Base-by-base conservation (phyloP, 1,140 invertebrate species). In the Formica selysi region DNA sequence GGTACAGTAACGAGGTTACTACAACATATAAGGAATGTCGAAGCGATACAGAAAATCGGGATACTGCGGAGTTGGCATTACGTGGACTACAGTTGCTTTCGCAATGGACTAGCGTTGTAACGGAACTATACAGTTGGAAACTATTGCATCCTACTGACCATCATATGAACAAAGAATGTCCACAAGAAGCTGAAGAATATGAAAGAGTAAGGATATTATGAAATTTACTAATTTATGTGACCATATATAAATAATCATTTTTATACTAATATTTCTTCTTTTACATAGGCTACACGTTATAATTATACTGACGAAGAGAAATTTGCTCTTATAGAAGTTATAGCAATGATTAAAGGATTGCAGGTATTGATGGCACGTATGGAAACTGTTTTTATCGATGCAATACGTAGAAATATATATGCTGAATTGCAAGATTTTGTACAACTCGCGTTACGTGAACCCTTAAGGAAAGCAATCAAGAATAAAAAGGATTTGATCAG, bases 281-380 rank as follows among this genome's bases (percentile, higher is more conserved):
- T 89, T 88, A 65, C 6, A 86, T 91, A 97, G 96, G 98, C 99
- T 0, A 99, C 99, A 0, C 96, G 98, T 29, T 99, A 99, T 95
- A 99, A 99, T 95, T 99, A 99, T 94, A 98, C 97, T 10, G 98
- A 98, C 36, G 98, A 99, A 92, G 99, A 99, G 95, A 99, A 99
- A 94, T 99, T 99, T 95, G 99, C 99, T 7, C 95, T 99, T 57
- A 99, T 99, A 89, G 99, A 99, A 96, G 98, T 99, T 22, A 99
- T 99, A 90, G 98, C 99, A 0, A 99, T 99, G 99, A 99, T 99
- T 89, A 99, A 99, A 96, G 99, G 99, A 2, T 96, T 99, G 10
- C 99, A 99, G 95, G 98, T 99, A 48, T 95, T 99, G 59, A 99
- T 99, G 98, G 97, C 98, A 6, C 96, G 99, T 67, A 99, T 99